These are phyloP conservation scores for Spea hammondii DNA, from an alignment of 2,797 vertebrate genomes.

Conservation along the genomic window DNA sequence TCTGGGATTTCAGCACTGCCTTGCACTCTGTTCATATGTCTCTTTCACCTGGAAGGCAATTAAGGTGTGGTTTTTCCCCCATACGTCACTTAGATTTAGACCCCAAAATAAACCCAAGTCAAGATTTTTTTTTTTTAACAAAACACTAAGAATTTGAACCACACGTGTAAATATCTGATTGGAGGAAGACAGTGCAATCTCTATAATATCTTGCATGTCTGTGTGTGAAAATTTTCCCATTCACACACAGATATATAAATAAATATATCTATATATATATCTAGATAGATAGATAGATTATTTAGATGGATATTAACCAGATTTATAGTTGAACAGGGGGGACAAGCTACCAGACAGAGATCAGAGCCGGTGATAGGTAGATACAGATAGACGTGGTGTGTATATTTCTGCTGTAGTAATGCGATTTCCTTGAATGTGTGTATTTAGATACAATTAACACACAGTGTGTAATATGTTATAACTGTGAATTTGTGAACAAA, in stretches of 20 bases:
- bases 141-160: neutral
- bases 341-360: too few relatives aligned
- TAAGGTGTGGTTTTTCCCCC: neutral
- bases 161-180: too few relatives aligned
- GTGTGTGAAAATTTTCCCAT: neutral
- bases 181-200: neutral
- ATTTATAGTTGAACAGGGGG: too few relatives aligned
- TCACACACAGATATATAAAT: neutral
- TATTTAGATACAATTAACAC: neutral
- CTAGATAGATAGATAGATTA: neutral
- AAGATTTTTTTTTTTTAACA: neutral
- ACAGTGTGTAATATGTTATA: neutral
- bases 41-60: neutral
- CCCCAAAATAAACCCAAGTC: neutral
- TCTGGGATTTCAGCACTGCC: slow-evolving; percentile 8
- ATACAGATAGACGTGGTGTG: too few relatives aligned
- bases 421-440: too few relatives aligned
- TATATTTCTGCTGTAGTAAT: too few relatives aligned
- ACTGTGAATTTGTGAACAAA: neutral
- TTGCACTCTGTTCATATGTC: slow-evolving; percentile 4
- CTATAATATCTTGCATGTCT: neutral
- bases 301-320: neutral
- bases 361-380: too few relatives aligned
- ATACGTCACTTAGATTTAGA: neutral
- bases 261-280: neutral